Conservation (phyloP, 2,797 vertebrate genomes). For the Caiman crocodilus region DNA sequence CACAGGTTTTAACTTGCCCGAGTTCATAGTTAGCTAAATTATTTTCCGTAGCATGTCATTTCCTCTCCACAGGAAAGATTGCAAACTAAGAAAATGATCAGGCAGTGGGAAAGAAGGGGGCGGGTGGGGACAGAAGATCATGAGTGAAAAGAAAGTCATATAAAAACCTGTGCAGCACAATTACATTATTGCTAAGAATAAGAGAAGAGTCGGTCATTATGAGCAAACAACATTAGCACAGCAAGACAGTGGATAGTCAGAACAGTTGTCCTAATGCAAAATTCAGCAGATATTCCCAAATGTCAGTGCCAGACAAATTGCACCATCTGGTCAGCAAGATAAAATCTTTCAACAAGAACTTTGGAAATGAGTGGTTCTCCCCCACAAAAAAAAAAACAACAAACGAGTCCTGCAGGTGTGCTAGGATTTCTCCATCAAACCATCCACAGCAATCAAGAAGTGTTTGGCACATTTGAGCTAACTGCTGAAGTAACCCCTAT, state of each 20-base stretch:
- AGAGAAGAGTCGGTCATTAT: neutral
- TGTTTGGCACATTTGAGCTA: neutral
- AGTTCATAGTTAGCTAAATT: conserved; percentile 6
- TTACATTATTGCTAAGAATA: neutral
- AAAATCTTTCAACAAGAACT: conserved; percentile 64
- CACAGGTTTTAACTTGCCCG: neutral
- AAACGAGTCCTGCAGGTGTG: conserved; percentile 3
- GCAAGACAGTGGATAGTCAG: conserved; percentile 40
- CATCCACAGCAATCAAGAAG: neutral
- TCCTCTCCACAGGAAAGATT: neutral
- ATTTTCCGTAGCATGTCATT: neutral
- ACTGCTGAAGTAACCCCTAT: neutral
- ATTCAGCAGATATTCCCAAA: conserved; percentile 68
- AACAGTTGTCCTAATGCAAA: conserved; percentile 74
- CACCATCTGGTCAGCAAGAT: conserved; percentile 74
- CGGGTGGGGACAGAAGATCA: neutral
- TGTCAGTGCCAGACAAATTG: conserved; percentile 51
- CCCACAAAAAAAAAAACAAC: neutral
- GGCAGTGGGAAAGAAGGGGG: neutral
- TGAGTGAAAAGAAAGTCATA: neutral
- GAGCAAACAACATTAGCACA: conserved; percentile 54
- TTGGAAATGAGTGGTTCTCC: neutral
- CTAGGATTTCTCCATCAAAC: neutral
- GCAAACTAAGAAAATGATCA: neutral
- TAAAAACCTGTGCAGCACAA: neutral